Evolutionary conservation across 2,797 vertebrate genomes (phyloP).

Genomic region (Centropyge bicolor): DNA sequence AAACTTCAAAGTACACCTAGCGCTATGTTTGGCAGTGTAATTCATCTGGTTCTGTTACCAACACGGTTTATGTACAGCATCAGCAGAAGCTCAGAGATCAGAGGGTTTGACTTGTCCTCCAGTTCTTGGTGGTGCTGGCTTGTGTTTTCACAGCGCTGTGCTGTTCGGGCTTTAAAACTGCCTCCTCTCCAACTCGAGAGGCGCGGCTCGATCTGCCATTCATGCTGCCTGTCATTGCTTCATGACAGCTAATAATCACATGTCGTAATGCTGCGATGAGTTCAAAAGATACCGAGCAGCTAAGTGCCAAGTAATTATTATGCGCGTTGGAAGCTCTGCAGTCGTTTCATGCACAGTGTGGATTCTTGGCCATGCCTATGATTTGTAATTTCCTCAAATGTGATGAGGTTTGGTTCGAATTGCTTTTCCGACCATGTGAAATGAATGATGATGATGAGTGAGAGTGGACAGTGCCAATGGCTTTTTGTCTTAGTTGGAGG

Average conservation of each 20-base stretch:
- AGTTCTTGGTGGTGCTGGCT: conserved; percentile 57
- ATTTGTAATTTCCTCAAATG: conserved; percentile 76
- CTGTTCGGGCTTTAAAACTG: conserved; percentile 47
- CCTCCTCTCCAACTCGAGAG: conserved; percentile 60
- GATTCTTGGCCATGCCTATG: conserved; percentile 66
- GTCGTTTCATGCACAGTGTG: conserved; percentile 46
- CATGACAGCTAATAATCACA: conserved; percentile 60
- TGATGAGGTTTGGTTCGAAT: conserved; percentile 63
- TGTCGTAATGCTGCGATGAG: conserved; percentile 68
- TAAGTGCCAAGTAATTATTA: conserved; percentile 68
- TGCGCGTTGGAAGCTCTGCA: conserved; percentile 65
- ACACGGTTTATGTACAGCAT: conserved; percentile 55
- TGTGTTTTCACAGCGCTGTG: conserved; percentile 51
- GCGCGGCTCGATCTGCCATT: conserved; percentile 63
- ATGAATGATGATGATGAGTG: conserved; percentile 65
- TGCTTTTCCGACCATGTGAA: conserved; percentile 63
- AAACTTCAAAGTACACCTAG: conserved; percentile 64
- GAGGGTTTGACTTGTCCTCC: conserved; percentile 58
- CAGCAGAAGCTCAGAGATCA: conserved; percentile 64
- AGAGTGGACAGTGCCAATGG: conserved; percentile 62
- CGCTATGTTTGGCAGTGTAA: conserved; percentile 62
- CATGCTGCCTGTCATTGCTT: conserved; percentile 55
- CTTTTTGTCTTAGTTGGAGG: conserved; percentile 57
- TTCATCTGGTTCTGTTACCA: conserved; percentile 34
- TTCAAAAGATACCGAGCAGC: conserved; percentile 62